phyloP scores from a whole-genome alignment of 2,797 vertebrate genomes.

The Intellagama lesueurii region DNA sequence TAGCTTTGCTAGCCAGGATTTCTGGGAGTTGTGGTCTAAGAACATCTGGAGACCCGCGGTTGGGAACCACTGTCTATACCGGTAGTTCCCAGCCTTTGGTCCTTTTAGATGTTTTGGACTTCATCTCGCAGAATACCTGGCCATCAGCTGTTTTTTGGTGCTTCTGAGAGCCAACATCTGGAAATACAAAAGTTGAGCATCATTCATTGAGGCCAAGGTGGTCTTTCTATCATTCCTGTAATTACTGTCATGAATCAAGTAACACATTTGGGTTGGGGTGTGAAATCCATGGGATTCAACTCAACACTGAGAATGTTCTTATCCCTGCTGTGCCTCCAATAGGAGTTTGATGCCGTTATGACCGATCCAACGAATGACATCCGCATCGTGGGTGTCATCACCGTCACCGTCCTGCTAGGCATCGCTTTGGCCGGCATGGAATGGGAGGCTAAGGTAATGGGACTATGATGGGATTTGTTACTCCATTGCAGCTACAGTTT shows the following conservation, averaged over 20 bases:
- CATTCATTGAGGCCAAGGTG: neutral
- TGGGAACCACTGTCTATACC: too few species aligned
- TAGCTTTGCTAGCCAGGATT: too few species aligned
- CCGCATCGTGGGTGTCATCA: constrained; percentile 78
- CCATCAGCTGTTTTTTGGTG: too few species aligned
- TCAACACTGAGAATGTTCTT: neutral
- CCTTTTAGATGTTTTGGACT: too few species aligned
- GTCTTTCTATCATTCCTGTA: neutral
- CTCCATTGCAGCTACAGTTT: neutral
- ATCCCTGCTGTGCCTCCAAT: neutral
- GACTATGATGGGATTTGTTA: too few species aligned
- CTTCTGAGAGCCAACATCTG: too few species aligned
- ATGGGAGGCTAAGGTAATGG: constrained; percentile 81
- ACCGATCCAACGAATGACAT: constrained; percentile 67
- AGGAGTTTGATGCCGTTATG: constrained; percentile 22
- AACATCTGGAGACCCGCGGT: too few species aligned
- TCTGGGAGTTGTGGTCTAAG: too few species aligned
- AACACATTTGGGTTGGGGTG: neutral
- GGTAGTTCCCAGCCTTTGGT: too few species aligned
- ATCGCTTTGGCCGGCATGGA: constrained; percentile 81
- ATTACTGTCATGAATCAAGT: neutral
- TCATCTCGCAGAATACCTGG: too few species aligned
- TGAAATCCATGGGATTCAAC: too few species aligned
- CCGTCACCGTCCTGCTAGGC: constrained; percentile 75
- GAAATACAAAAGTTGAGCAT: too few species aligned